Percentiles rank a stretch among this genome's conserved stretches.
phyloP scores from a whole-genome alignment of 2,888 invertebrate genomes.

The Drosophila nr. medialis region DNA sequence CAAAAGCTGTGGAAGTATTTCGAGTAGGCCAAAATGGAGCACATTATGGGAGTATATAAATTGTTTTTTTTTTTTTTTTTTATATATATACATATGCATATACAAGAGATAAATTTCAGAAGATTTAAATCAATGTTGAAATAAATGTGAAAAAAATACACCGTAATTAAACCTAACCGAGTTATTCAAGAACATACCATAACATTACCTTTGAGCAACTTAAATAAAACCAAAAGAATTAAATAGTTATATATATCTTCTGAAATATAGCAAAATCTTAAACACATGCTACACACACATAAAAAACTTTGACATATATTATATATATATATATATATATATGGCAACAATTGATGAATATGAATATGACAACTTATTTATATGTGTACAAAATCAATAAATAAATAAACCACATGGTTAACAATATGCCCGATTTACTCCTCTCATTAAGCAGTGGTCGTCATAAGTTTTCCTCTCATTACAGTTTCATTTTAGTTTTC shows the following conservation, averaged over 20 bases:
- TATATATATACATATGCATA: constrained; percentile 21
- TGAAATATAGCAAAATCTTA: constrained; percentile 19
- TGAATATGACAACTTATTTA: constrained; percentile 38
- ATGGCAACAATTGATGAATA: constrained; percentile 26
- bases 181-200: constrained; percentile 29
- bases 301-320: background rate
- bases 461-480: background rate
- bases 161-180: constrained; percentile 11
- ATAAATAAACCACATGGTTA: constrained; percentile 30
- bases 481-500: background rate
- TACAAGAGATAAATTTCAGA: constrained; percentile 18
- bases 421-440: background rate
- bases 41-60: constrained; percentile 17
- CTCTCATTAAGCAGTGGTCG: background rate
- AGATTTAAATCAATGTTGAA: constrained; percentile 12
- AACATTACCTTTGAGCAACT: constrained; percentile 12
- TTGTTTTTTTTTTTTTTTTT: constrained; percentile 8
- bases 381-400: constrained; percentile 54
- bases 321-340: background rate
- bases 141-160: background rate
- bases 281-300: constrained; percentile 18
- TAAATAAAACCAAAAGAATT: constrained; percentile 7
- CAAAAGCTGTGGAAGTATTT: constrained; percentile 23
- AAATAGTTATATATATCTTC: constrained; percentile 25
- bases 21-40: constrained; percentile 5